Evolutionary conservation across 2,888 invertebrate genomes (phyloP).

Genomic region (Nymphalis c-album): DNA sequence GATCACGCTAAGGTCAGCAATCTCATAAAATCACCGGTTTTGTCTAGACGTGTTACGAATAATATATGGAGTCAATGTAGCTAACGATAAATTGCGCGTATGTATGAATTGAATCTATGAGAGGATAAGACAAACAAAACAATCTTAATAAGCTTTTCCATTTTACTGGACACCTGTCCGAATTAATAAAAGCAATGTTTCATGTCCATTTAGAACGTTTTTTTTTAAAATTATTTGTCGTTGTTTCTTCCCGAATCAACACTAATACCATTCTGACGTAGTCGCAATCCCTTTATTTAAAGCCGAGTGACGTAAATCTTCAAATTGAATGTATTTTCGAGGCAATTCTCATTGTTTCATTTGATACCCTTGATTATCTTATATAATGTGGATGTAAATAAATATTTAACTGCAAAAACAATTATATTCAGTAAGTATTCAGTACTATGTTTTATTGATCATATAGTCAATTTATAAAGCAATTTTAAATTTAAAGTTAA

Average conservation of each 20-base stretch:
- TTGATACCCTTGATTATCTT: slow-evolving; percentile 23
- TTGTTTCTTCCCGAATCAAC: slow-evolving; percentile 35
- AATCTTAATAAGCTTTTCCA: background rate
- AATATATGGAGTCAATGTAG: background rate
- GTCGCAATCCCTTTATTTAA: slow-evolving; percentile 34
- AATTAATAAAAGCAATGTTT: slow-evolving; percentile 9
- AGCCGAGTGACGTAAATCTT: slow-evolving; percentile 30
- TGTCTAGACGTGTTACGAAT: slow-evolving; percentile 7
- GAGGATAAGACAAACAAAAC: background rate
- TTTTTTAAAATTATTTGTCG: slow-evolving; percentile 22
- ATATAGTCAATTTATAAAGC: slow-evolving; percentile 2
- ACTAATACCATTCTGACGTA: slow-evolving; percentile 31
- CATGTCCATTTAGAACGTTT: slow-evolving; percentile 21
- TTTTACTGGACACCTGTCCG: background rate
- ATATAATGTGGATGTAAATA: slow-evolving; percentile 1
- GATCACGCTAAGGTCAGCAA: background rate
- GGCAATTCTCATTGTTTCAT: slow-evolving; percentile 22
- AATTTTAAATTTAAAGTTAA: background rate
- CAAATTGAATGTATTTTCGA: slow-evolving; percentile 22
- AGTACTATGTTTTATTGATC: slow-evolving; percentile 6
- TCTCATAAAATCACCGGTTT: background rate
- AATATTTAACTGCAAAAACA: background rate
- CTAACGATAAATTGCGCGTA: background rate
- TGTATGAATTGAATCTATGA: background rate
- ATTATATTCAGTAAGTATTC: slow-evolving; percentile 2